These are phyloP conservation scores for Muntiacus reevesi DNA, from an alignment of 2,113 vertebrate species.

Conservation along the genomic window DNA sequence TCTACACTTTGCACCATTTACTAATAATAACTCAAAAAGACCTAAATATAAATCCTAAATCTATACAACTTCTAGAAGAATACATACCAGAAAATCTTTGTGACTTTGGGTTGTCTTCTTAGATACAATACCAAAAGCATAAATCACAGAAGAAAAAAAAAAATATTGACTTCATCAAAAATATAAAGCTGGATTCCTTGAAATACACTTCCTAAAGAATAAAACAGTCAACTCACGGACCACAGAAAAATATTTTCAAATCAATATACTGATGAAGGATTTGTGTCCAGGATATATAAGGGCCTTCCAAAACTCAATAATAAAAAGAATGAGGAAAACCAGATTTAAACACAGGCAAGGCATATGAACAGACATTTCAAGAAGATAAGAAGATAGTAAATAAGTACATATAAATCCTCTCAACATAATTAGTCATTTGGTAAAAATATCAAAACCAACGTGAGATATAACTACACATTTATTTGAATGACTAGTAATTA, in stretches of 20 bases:
- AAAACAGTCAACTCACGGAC: not conserved
- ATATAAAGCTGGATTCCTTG: not conserved
- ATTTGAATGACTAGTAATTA: not conserved
- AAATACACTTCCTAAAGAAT: not conserved
- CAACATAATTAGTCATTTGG: not conserved
- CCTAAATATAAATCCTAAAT: not conserved
- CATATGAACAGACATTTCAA: not conserved
- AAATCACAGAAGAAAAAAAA: not conserved
- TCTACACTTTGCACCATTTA: not conserved
- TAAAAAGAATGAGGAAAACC: not conserved
- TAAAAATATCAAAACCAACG: not conserved
- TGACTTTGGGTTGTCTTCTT: not conserved
- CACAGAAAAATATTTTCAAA: not conserved
- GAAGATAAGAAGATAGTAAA: not conserved
- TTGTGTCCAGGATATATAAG: not conserved
- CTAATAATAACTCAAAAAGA: not conserved
- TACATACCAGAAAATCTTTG: not conserved
- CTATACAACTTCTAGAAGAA: not conserved
- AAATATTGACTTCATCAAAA: not conserved
- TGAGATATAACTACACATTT: not conserved
- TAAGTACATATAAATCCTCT: not conserved
- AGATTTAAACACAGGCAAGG: not conserved
- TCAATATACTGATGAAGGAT: not conserved
- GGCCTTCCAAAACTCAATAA: not conserved
- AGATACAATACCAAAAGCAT: not conserved